A percentile compares a stretch with the other conserved stretches of the same genome.
phyloP scores from a whole-genome alignment of 2,888 invertebrate genomes.

The Alentia gelatinosa region DNA sequence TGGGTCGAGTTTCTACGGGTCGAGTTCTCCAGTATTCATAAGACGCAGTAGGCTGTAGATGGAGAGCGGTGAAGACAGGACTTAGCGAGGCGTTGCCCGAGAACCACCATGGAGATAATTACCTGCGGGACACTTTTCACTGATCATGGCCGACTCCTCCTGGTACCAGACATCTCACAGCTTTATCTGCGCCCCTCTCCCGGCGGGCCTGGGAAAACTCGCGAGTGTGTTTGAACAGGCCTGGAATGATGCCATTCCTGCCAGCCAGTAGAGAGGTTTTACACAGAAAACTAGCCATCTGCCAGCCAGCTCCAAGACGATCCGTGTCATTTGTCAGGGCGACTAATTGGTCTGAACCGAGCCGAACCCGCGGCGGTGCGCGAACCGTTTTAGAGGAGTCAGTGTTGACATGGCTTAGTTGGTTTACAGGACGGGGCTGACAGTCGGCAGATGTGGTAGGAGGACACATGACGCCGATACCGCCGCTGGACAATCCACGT shows the following conservation, averaged over 20 bases:
- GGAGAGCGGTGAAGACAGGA: too few relatives aligned
- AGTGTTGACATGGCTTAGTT: neutral
- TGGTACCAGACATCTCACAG: neutral
- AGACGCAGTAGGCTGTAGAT: too few relatives aligned
- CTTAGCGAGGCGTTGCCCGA: too few relatives aligned
- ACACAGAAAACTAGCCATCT: neutral
- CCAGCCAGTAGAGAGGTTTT: neutral
- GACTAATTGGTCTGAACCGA: neutral
- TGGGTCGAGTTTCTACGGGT: too few relatives aligned
- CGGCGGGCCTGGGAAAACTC: neutral
- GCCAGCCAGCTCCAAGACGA: neutral
- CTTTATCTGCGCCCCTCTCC: conserved; percentile 1
- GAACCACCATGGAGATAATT: too few relatives aligned
- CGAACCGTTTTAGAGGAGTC: neutral
- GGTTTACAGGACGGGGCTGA: neutral
- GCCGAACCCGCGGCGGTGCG: neutral
- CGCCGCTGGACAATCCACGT: too few relatives aligned
- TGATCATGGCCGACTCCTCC: neutral
- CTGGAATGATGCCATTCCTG: neutral
- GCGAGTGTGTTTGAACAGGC: neutral
- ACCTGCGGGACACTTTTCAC: neutral
- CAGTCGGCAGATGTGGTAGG: too few relatives aligned
- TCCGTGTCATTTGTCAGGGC: neutral
- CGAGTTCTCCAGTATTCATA: too few relatives aligned
- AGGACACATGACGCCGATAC: too few relatives aligned